These are phyloP conservation scores for Oxyura jamaicensis DNA, from an alignment of 2,113 vertebrate species.

Conservation along the genomic window DNA sequence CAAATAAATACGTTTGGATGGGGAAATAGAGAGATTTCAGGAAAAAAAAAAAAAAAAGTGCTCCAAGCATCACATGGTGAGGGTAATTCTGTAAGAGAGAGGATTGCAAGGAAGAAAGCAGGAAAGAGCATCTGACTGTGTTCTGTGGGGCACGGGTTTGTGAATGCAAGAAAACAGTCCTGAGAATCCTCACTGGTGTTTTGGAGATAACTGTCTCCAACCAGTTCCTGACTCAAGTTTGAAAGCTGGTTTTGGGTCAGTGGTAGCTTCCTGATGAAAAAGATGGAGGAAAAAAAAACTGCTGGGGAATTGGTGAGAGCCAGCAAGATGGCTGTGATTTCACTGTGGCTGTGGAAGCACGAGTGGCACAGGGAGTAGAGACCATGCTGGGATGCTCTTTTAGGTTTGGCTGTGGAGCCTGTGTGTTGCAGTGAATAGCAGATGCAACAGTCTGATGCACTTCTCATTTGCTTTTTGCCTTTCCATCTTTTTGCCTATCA, in stretches of 20 bases:
- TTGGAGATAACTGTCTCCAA: background rate
- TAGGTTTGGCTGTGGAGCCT: background rate
- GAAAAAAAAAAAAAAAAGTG: background rate
- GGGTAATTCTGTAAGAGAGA: background rate
- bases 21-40: background rate
- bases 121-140: background rate
- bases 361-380: background rate
- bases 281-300: background rate
- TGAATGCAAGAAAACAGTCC: background rate
- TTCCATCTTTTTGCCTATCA: background rate
- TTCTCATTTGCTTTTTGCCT: background rate
- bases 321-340: background rate
- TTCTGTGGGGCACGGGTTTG: background rate
- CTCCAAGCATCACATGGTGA: background rate
- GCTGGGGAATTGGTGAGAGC: background rate
- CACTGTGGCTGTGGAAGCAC: background rate
- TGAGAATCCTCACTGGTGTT: background rate
- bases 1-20: background rate
- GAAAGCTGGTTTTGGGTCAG: background rate
- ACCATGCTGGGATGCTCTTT: background rate
- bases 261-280: background rate
- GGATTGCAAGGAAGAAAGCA: background rate
- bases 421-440: background rate
- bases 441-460: background rate
- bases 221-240: background rate